A percentile compares a stretch with the other conserved stretches of the same genome.
Conservation (phyloP, 2,113 vertebrate genomes). For the Sapayoa aenigma region DNA sequence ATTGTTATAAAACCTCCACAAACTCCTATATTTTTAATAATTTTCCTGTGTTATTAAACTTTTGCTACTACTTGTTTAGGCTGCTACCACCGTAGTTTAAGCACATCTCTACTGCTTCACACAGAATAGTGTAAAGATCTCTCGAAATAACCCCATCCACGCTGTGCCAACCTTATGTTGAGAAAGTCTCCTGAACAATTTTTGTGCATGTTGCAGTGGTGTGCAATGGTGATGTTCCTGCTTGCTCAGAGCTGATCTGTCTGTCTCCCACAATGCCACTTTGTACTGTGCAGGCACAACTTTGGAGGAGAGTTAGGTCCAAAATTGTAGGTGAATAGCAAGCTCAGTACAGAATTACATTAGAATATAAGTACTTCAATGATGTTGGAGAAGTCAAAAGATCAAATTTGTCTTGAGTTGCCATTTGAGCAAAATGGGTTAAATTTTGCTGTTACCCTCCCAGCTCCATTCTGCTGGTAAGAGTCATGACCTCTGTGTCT, state of each 20-base stretch:
- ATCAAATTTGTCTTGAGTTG: not conserved
- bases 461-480: not conserved
- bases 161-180: too few species aligned
- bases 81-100: not conserved
- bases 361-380: not conserved
- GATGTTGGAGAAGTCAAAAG: not conserved
- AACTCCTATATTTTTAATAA: not conserved
- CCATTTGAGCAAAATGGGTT: not conserved
- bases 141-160: not conserved
- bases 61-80: not conserved
- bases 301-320: not conserved
- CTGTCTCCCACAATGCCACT: not conserved
- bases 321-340: not conserved
- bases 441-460: not conserved
- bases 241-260: not conserved
- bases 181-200: not conserved
- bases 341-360: not conserved
- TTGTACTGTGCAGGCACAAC: not conserved
- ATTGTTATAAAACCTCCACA: rapidly evolving
- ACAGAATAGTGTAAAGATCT: not conserved
- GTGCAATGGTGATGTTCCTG: not conserved
- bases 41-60: not conserved
- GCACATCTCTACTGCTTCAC: not conserved
- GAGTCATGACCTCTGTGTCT: not conserved
- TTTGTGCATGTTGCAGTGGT: rapidly evolving